Base-by-base conservation (phyloP, 1,140 invertebrate species). In the Spodoptera litura region DNA sequence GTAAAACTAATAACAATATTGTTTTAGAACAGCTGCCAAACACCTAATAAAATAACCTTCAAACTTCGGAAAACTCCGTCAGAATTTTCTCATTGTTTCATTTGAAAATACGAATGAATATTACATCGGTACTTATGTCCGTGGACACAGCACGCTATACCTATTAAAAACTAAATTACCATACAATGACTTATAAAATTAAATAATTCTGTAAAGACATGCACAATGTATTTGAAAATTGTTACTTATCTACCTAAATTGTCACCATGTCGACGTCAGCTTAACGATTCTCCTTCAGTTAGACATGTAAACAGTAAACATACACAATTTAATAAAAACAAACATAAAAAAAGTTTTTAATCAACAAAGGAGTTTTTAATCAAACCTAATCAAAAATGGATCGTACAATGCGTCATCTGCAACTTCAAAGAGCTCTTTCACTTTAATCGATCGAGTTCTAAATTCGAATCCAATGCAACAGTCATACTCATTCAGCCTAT, bases 391-490 rank as follows among this genome's bases (percentile, higher is more conserved):
- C 38, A 44, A 44, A 44, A 8, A 49, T 62, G 13, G 6, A 13
- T 44, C n/a, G 20, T 11, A 15, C n/a, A 8, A 20, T 38, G 3
- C 61, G 2, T 15, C 35, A 49, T 62, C 13, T 38, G 13, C 12
- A 49, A 44, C 35, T 64, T 44, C 61, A 20, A 64, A 64, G 35
- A 64, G 35, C 61, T 64, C 35, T 64, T 64, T 49, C 35, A 49
- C 61, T 64, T 20, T 64, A n/a, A n/a, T 27, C 12, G 12, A 68
- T 27, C 20, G 4, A 52, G 27, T 52, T 62, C 61, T 71, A 71
- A 73, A 55, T 35, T 20, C 31, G 35, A 75, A 64, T 75, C 56
- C 72, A 75, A 64, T 64, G 38, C 72, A 62, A 11, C 27, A 13
- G 12, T 27, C 58, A 62, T 52, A 27, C 52, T 35, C 72, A 49